These are phyloP conservation scores for Caenorhabditis auriculariae DNA, from an alignment of 2,888 invertebrate species.

Conservation along the genomic window DNA sequence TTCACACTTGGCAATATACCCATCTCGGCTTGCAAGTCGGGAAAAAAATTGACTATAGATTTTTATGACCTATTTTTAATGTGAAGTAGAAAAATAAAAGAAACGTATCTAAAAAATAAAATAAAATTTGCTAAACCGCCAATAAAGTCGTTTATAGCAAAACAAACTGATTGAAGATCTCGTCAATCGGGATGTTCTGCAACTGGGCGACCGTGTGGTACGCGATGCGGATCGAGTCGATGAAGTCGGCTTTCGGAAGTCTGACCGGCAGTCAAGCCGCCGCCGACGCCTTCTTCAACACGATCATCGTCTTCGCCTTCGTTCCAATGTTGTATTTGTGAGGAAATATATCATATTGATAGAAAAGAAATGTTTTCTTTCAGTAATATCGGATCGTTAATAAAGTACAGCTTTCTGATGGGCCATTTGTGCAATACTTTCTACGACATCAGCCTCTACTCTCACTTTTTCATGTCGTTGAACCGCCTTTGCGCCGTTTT, in stretches of 20 bases:
- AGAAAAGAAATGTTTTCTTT: background rate
- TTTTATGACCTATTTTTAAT: too few species aligned
- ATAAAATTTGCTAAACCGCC: background rate
- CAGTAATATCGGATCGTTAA: conserved; percentile 6
- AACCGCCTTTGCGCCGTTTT: conserved; percentile 8
- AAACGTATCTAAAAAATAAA: background rate
- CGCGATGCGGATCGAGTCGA: background rate
- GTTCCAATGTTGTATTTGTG: conserved; percentile 16
- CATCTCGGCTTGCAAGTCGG: too few species aligned
- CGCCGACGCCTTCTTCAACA: conserved; percentile 6
- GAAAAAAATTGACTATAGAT: too few species aligned
- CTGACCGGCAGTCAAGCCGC: conserved; percentile 12
- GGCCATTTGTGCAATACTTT: conserved; percentile 7
- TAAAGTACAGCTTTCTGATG: background rate
- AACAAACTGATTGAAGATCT: background rate
- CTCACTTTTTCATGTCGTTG: conserved; percentile 7
- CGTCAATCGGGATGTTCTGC: background rate
- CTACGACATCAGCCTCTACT: conserved; percentile 13
- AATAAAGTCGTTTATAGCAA: too few species aligned
- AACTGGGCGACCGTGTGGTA: too few species aligned
- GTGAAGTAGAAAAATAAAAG: too few species aligned
- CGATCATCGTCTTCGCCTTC: conserved; percentile 15
- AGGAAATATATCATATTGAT: background rate
- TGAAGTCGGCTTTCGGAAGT: conserved; percentile 8
- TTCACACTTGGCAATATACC: too few species aligned